A percentile compares a stretch with the other conserved stretches of the same genome.
Evolutionary conservation across 2,888 invertebrate species (phyloP).

Genomic region (Cephus runcator): DNA sequence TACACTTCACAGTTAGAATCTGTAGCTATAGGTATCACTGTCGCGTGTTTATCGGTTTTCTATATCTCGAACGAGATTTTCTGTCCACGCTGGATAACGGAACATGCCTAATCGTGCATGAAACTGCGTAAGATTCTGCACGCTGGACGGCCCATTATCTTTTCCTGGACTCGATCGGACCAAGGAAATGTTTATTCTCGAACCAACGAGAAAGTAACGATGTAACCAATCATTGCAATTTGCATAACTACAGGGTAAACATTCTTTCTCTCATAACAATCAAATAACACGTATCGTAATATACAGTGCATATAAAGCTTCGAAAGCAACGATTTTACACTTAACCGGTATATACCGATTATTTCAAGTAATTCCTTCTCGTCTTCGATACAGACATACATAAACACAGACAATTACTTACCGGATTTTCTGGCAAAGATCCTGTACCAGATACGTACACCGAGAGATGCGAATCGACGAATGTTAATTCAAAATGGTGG

Average conservation of each 20-base stretch:
- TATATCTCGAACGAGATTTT: background rate
- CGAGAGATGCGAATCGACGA: background rate
- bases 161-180: background rate
- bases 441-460: background rate
- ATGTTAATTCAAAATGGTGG: background rate
- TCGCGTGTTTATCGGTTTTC: background rate
- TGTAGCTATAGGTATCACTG: background rate
- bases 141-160: background rate
- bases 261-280: background rate
- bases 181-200: background rate
- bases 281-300: too few relatives aligned
- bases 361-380: too few relatives aligned
- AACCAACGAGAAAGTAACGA: background rate
- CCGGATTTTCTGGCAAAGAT: background rate
- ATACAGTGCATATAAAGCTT: too few relatives aligned
- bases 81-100: background rate
- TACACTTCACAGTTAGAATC: background rate
- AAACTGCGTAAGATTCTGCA: background rate
- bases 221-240: background rate
- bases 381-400: too few relatives aligned
- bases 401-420: background rate
- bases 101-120: background rate
- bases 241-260: background rate
- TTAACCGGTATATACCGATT: too few relatives aligned
- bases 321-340: too few relatives aligned